Percentiles rank a stretch among this genome's conserved stretches.
These are phyloP conservation scores for Coendou prehensilis DNA, from an alignment of 2,797 vertebrate species.

Conservation along the genomic window DNA sequence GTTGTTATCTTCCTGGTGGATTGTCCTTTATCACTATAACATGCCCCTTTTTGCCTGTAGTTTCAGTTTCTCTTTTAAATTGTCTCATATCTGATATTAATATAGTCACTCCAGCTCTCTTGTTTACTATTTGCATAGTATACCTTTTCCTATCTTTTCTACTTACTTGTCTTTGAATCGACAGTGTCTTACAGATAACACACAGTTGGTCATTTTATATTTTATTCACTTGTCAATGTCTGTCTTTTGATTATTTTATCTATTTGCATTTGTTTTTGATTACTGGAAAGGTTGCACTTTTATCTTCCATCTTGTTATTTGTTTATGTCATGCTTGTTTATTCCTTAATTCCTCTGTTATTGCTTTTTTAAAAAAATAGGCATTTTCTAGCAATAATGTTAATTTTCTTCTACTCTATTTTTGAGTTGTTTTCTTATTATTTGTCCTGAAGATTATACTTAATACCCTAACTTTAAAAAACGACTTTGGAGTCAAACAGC, in stretches of 20 bases:
- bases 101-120: background rate
- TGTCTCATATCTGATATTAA: background rate
- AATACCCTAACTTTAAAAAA: background rate
- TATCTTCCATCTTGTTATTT: background rate
- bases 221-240: background rate
- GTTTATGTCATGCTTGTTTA: background rate
- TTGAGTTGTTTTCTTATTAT: conserved; percentile 14
- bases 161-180: background rate
- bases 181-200: background rate
- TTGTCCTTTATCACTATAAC: background rate
- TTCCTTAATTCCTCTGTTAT: background rate
- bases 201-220: background rate
- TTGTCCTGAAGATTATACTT: background rate
- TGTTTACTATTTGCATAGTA: background rate
- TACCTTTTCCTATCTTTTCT: background rate
- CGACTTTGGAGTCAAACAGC: background rate
- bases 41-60: background rate
- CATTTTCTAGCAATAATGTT: background rate
- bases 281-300: background rate
- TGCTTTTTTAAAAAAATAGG: background rate
- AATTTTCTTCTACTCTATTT: background rate
- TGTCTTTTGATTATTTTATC: conserved; percentile 5
- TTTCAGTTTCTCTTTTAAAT: background rate
- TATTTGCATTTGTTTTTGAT: background rate
- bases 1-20: background rate